Evolutionary conservation across 1,140 invertebrate genomes (phyloP), one percentile per base, ranked within the genome.

Genomic region (Ceratoteleas bidentatus): DNA sequence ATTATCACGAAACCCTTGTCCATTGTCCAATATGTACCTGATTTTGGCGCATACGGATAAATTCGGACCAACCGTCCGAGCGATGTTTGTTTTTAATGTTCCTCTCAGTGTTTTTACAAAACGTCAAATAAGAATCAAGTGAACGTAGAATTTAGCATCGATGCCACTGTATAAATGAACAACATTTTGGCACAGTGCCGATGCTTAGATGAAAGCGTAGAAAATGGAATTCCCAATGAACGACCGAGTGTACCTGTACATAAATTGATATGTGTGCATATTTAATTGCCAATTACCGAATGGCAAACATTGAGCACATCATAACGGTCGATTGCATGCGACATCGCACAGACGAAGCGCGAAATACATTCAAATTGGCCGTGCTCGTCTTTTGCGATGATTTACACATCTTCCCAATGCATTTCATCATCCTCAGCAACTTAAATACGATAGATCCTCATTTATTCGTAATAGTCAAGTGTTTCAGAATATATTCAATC

Each of bases 101-200:
- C 16, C 49, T 16, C 10, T 50, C 49, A 16, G 10, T 50, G 10
- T 50, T 50, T 50, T 50, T 50, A 14, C 24, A 50, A 50, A 5
- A 11, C 24, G 14, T 16, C 14, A 50, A 50, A 50, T 16, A 50
- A 50, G 14, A 50, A 16, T 24, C 24, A 24, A 50, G 8, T 15
- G 2, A 6, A 6, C 15, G 49, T 50, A 50, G 49, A 24, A 16
- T 15, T 53, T 11, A 33, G 14, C 52, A 34, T 53, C 52, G 52
- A 53, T 11, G 52, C n/a, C 24, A 53, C 52, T 53, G 52, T 33
- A 53, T 16, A 10, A 53, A 53, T 53, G 52, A 53, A 53, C 10
- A 53, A 53, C 14, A 33, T 11, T 15, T 53, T 53, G 52, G 52
- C 52, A 33, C 52, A 53, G 52, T 53, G 24, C 52, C 52, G 52